A percentile compares a stretch with the other conserved stretches of the same genome.
phyloP scores from a whole-genome alignment of 2,888 invertebrate species.

The Xanthia icteritia region DNA sequence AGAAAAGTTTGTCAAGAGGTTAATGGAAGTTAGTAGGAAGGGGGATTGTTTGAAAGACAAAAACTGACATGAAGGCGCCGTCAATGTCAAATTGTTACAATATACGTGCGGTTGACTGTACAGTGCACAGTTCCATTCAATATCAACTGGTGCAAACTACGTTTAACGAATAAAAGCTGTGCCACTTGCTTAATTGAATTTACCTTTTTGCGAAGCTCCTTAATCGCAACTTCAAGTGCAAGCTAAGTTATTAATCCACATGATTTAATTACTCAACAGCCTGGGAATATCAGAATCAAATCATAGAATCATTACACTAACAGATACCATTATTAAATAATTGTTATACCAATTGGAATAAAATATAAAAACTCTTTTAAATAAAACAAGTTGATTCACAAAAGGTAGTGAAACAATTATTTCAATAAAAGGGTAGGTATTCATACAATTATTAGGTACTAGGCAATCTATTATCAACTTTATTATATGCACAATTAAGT shows the following conservation, averaged over 20 bases:
- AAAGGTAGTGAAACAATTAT: slow-evolving; percentile 33
- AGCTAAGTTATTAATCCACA: slow-evolving; percentile 17
- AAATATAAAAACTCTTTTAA: slow-evolving; percentile 18
- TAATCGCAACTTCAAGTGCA: slow-evolving; percentile 1
- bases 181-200: slow-evolving; percentile 5
- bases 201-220: not conserved
- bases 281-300: slow-evolving; percentile 38
- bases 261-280: slow-evolving; percentile 18
- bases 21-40: too few species aligned
- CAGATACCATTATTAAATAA: slow-evolving; percentile 23
- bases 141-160: not conserved
- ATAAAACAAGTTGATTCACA: slow-evolving; percentile 13
- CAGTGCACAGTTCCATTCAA: not conserved
- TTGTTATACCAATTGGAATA: slow-evolving; percentile 19
- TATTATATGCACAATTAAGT: slow-evolving; percentile 26
- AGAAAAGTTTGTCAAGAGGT: too few species aligned
- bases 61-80: not conserved
- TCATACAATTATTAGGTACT: slow-evolving; percentile 8
- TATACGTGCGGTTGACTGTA: not conserved
- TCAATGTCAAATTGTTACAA: not conserved
- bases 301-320: slow-evolving; percentile 24
- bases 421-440: slow-evolving; percentile 24
- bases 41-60: not conserved
- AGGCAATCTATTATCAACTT: slow-evolving; percentile 24
- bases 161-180: not conserved